Evolutionary conservation across 2,113 vertebrate genomes (phyloP).

Genomic region (Macrotis lagotis): DNA sequence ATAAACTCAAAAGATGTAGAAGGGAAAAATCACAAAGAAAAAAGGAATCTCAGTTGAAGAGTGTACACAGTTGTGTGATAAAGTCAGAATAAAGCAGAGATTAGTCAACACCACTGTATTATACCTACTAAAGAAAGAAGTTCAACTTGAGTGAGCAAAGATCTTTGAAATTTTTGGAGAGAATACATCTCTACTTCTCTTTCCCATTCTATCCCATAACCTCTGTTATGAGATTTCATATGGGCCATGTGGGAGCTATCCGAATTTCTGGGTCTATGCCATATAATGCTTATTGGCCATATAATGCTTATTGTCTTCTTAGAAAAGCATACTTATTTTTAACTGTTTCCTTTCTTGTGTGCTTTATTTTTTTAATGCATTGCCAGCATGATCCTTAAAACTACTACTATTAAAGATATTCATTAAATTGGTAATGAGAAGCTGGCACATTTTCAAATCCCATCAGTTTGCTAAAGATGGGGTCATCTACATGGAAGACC

Average conservation of each 20-base stretch:
- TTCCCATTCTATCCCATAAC: not conserved
- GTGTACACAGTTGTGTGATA: not conserved
- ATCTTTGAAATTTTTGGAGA: not conserved
- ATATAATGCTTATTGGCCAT: not conserved
- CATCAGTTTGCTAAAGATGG: not conserved
- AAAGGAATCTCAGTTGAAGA: conserved; percentile 24
- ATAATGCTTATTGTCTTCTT: not conserved
- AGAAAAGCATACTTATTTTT: not conserved
- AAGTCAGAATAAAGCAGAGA: not conserved
- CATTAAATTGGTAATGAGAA: not conserved
- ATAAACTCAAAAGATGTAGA: conserved; percentile 17
- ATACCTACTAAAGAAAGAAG: not conserved
- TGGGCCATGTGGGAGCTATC: not conserved
- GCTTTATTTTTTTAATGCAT: not conserved
- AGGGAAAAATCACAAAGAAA: not conserved
- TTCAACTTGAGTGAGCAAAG: not conserved
- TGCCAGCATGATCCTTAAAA: not conserved
- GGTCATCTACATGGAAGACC: not conserved
- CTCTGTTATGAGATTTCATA: not conserved
- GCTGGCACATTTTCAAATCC: not conserved
- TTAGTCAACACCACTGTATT: not conserved
- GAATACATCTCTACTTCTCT: not conserved
- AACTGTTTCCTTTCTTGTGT: not conserved
- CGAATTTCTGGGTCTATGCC: not conserved
- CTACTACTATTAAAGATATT: not conserved